Percentiles rank a stretch among this genome's conserved stretches.
Evolutionary conservation across 92 coral and sea anemone genomes (phyloP).

Genomic region (Epizoanthus fatuus): DNA sequence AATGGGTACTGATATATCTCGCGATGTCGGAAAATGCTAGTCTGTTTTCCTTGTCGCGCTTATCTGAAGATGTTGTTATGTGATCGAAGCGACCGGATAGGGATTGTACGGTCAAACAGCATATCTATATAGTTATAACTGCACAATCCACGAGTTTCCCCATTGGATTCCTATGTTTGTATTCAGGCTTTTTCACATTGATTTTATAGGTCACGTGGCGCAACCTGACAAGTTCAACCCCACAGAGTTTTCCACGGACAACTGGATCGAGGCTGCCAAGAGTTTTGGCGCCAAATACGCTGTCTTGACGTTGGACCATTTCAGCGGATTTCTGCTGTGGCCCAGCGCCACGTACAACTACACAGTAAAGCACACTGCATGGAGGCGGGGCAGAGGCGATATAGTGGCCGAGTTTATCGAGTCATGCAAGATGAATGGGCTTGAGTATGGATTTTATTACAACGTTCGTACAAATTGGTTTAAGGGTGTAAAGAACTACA

Average conservation of each 20-base stretch:
- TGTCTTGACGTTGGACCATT: constrained; percentile 74
- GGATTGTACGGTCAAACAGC: too few relatives aligned
- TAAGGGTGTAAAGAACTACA: constrained; percentile 71
- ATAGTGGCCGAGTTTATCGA: constrained; percentile 70
- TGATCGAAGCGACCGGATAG: too few relatives aligned
- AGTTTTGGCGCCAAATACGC: constrained; percentile 92
- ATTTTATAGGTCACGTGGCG: constrained; percentile 65
- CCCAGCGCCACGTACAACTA: constrained; percentile 81
- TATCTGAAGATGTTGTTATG: too few relatives aligned
- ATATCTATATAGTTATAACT: too few relatives aligned
- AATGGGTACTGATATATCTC: too few relatives aligned
- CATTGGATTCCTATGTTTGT: too few relatives aligned
- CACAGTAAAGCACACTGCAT: constrained; percentile 76
- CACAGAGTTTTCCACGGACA: constrained; percentile 79
- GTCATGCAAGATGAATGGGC: constrained; percentile 68
- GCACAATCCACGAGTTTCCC: too few relatives aligned
- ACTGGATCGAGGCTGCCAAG: constrained; percentile 84
- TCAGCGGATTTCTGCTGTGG: constrained; percentile 91
- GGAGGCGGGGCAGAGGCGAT: constrained; percentile 81
- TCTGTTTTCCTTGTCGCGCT: too few relatives aligned
- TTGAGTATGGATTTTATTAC: constrained; percentile 76
- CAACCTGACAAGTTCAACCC: constrained; percentile 77
- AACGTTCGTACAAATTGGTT: constrained; percentile 86
- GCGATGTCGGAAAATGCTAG: too few relatives aligned
- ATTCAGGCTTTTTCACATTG: background rate